Evolutionary conservation across 2,113 vertebrate species (phyloP).

Genomic region (Ivindomyrus marchei): DNA sequence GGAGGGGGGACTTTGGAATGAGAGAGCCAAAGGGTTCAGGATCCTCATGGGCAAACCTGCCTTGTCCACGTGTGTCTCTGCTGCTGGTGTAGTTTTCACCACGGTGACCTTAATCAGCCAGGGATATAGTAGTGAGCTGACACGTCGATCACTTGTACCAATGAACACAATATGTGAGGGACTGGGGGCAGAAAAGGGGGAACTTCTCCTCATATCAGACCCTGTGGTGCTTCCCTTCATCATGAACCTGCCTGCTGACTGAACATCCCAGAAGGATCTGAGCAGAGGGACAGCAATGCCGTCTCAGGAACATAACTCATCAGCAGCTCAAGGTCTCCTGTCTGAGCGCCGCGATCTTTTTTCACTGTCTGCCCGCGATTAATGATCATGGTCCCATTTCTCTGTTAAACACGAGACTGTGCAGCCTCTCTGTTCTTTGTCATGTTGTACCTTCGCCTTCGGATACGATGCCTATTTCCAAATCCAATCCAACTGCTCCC

Average conservation of each 20-base stretch:
- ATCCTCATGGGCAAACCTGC: not conserved
- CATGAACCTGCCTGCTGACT: not conserved
- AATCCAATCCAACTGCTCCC: not conserved
- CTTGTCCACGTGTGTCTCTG: not conserved
- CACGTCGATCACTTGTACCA: not conserved
- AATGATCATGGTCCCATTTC: not conserved
- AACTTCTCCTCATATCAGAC: not conserved
- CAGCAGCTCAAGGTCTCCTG: not conserved
- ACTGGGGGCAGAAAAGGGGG: not conserved
- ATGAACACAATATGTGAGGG: not conserved
- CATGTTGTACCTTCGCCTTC: not conserved
- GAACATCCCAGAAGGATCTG: not conserved
- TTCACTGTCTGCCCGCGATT: not conserved
- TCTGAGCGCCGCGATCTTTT: not conserved
- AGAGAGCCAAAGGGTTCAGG: not conserved
- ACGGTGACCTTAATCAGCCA: not conserved
- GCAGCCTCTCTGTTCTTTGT: not conserved
- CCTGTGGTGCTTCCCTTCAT: not conserved
- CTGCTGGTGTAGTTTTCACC: not conserved
- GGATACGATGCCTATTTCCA: not conserved
- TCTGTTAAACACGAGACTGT: not conserved
- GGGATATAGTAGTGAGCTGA: not conserved
- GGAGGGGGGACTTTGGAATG: not conserved
- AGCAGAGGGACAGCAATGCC: not conserved
- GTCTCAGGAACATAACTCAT: not conserved